Evolutionary conservation across 2,113 vertebrate genomes (phyloP), one percentile per base, ranked within the genome.

Genomic region (Caloenas nicobarica): DNA sequence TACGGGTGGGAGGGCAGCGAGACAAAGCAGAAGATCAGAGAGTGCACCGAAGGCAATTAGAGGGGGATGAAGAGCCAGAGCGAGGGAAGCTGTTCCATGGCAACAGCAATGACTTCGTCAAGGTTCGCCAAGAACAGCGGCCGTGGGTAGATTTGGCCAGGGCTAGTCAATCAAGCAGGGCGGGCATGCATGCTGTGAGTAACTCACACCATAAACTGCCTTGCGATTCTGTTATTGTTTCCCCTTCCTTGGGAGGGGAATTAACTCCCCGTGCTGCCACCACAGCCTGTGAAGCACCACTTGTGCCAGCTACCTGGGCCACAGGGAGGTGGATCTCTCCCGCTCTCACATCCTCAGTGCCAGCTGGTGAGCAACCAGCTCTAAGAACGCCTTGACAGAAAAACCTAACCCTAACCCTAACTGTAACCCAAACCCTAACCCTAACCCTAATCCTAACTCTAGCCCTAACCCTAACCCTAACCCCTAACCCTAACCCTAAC

Each of bases 1-100:
- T 90, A 90, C 64, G 81, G 92, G 80, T 91, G 64, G 94, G 76
- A 93, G 77, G 80, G 51, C 60, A 86, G 51, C 51, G 64, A 66
- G 51, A 40, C 56, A 74, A 73, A 83, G 56, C 69, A 56, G 25
- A 14, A 58, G 62, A 89, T 44, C 71, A 77, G 40, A 65, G 61
- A 34, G 60, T 15, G 76, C 72, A 26, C 33, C 58, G 28, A 77
- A 73, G 23, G 50, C 80, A 95, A 54, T 88, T 72, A 90, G 72
- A 83, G 64, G 34, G 76, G 66, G 44, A 90, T 70, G 76, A 91
- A 83, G 69, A 83, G 36, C 18, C 68, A 74, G 91, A 58, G 56
- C 0, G 1, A 92, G 86, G 86, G 80, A 90, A 84, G 64, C 69
- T 74, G 80, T 95, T 83, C 60, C 95, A 74, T 84, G 91, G 94